Base-by-base conservation (phyloP, 2,113 vertebrate species). In the Gopherus flavomarginatus region DNA sequence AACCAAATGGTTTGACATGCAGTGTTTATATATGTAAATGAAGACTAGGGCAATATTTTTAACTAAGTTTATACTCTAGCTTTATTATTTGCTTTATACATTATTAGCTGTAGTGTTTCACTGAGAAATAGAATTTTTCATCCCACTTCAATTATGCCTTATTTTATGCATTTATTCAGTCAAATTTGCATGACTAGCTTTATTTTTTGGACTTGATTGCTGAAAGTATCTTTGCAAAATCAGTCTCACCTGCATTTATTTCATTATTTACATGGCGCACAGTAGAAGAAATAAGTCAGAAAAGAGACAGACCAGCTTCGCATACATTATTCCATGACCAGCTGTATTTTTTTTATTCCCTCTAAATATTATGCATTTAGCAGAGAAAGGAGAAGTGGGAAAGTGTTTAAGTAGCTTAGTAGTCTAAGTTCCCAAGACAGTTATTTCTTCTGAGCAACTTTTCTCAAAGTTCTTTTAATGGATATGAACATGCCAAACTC, bases 391-490 rank as follows among this genome's bases (percentile, higher is more conserved):
- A 42, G 19, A 38, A 75, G 42, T 44, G 5, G 5, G 38, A 77
- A 42, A 47, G 22, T 24, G 22, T 44, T 27, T 27, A 77, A 77
- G 75, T 47, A 44, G 75, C 21, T 94, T 88, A 90, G 92, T 91
- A 92, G 92, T 93, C 78, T 94, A 95, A 88, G 65, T 86, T 95
- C 94, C 85, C 83, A 95, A 94, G 87, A 87, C n/a, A 65, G 42
- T 65, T 94, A 54, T 14, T 53, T 82, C 86, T 90, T 86, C 85
- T 81, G 86, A 49, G 88, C 77, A 89, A 44, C 53, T 92, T 95
- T 95, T 93, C 26, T 79, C 78, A 47, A 54, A 27, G 44, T 81
- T 94, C 44, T 21, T 13, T 93, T 38, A 81, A 53, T 90, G 87
- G 26, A 35, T 50, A 89, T 93, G 86, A 27, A 2, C 2, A 3